Conservation (phyloP, 2,888 invertebrate genomes). For the Rhaphigaster nebulosa region DNA sequence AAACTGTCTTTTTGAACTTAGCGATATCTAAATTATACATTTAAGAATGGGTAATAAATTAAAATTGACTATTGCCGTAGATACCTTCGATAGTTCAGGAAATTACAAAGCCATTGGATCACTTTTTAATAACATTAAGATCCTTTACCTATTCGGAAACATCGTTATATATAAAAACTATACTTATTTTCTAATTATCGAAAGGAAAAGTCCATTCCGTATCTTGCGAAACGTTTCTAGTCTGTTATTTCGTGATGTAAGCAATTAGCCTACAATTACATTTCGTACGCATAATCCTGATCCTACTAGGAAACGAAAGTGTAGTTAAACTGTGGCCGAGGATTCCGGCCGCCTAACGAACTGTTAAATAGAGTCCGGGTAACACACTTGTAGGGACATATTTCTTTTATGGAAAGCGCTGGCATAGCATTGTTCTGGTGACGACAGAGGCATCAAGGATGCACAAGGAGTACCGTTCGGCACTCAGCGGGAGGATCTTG, state of each 20-base stretch:
- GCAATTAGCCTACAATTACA: slow-evolving; percentile 10
- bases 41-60: too few species aligned
- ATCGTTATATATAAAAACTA: neutral
- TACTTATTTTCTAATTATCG: neutral
- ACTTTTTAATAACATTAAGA: neutral
- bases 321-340: neutral
- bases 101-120: neutral
- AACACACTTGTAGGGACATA: neutral
- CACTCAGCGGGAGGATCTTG: neutral
- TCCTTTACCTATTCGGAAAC: neutral
- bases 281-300: neutral
- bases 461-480: slow-evolving; percentile 12
- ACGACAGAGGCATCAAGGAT: slow-evolving; percentile 45
- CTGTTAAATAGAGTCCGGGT: neutral
- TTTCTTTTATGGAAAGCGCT: slow-evolving; percentile 18
- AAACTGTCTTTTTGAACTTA: too few species aligned
- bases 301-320: neutral
- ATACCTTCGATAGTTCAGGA: too few species aligned
- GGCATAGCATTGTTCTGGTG: neutral
- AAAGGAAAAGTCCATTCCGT: neutral
- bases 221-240: neutral
- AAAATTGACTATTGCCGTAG: too few species aligned
- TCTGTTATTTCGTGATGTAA: neutral
- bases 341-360: neutral
- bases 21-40: too few species aligned